Base-by-base conservation (phyloP, 1,140 invertebrate species). In the Orchesella cincta region DNA sequence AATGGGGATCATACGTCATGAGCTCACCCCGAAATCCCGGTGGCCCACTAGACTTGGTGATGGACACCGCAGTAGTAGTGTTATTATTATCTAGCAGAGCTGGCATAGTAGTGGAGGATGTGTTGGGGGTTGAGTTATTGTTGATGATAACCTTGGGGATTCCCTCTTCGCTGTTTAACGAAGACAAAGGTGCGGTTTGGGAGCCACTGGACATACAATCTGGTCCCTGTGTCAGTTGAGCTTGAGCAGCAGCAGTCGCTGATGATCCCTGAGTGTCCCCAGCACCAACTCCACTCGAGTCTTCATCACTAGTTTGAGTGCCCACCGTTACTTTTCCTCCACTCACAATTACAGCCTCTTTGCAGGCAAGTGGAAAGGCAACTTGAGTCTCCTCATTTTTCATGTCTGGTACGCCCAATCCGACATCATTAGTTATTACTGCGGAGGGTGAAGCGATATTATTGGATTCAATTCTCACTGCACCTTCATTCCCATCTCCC, bases 1-100 rank as follows among this genome's bases (percentile, higher is more conserved):
- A 98, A 84, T 96, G 91, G 1, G 91, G 90, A 84, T 97, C 94
- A 1, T 91, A 87, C 0, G 91, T 91, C 85, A 94, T 89, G 85
- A 92, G 93, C 35, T 91, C 89, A n/a, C 89, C 87, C 79, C 92
- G 89, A 83, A 92, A 94, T 18, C 85, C 86, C 34, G 62, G 62
- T 29, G 62, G 62, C 23, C 62, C 62, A 23, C 62, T 18, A 8
- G 62, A 31, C 31, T 67, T 67, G 29, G 33, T 67, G 2, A 29
- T 31, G 62, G 33, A 31, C 8, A 29, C 29, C 3, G 23, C 31
- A 33, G 31, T 26, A 12, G 62, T 31, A 23, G 8, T 12, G 29
- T 67, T 67, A 33, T 67, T 67, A 29, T 67, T 67, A 23, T 67
- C 62, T 31, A 26, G 26, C 54, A 46, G 54, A 76, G 20, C 77